phyloP scores from a whole-genome alignment of 2,113 vertebrate species.

The Halichoeres trimaculatus region DNA sequence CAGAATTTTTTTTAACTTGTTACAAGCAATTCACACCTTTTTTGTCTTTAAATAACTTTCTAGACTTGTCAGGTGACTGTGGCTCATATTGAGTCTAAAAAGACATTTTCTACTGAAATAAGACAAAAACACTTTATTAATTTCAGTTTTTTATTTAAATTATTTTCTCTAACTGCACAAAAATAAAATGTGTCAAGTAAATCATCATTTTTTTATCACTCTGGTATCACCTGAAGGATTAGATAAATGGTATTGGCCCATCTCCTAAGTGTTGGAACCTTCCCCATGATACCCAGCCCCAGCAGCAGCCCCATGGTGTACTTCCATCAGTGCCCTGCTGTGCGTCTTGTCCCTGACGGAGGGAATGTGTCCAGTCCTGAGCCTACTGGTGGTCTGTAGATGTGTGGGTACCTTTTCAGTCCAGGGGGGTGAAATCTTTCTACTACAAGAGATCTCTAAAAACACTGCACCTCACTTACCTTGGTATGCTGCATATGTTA shows the following conservation, averaged over 20 bases:
- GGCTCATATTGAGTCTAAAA: no score
- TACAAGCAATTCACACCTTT: no score
- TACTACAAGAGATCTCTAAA: slow-evolving; percentile 82
- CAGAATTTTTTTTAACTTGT: no score
- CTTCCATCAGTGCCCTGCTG: slow-evolving; percentile 59
- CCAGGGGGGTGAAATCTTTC: slow-evolving; percentile 75
- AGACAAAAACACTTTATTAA: no score
- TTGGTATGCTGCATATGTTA: slow-evolving; percentile 93
- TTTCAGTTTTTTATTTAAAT: no score
- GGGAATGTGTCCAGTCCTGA: slow-evolving; percentile 46
- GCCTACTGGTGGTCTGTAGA: slow-evolving; percentile 57
- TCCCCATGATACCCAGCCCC: slow-evolving; percentile 52
- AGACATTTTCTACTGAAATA: no score
- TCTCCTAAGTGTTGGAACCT: slow-evolving; percentile 48
- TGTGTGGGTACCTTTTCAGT: slow-evolving; percentile 84
- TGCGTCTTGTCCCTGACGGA: slow-evolving; percentile 52
- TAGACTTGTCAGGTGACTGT: no score
- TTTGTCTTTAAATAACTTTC: no score
- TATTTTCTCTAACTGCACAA: no score
- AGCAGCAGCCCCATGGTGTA: slow-evolving; percentile 49
- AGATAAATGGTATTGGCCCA: background rate
- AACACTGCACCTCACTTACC: slow-evolving; percentile 94
- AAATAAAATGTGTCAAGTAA: no score
- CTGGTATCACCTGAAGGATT: background rate
- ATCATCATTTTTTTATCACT: no score